phyloP scores from a whole-genome alignment of 2,797 vertebrate species.

The Semaprochilodus insignis region DNA sequence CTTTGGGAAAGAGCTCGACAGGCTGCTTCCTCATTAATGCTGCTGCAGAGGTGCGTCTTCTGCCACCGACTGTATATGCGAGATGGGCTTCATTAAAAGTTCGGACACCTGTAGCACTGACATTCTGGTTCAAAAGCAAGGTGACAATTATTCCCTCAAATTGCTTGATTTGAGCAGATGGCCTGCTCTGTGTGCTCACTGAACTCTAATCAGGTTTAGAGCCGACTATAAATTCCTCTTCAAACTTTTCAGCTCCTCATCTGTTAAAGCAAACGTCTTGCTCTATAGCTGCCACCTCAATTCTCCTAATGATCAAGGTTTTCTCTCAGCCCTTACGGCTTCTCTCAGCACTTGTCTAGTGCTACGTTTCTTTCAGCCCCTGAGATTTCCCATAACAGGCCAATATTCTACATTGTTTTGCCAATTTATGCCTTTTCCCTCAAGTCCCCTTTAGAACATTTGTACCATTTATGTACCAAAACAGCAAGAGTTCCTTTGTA shows the following conservation, averaged over 20 bases:
- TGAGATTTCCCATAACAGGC: neutral
- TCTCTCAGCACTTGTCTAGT: neutral
- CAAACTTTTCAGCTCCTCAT: slow-evolving; percentile 10
- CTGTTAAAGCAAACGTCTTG: slow-evolving; percentile 7
- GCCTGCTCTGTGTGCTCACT: slow-evolving; percentile 2
- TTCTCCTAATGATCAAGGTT: slow-evolving; percentile 6
- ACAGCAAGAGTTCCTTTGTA: neutral
- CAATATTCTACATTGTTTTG: neutral
- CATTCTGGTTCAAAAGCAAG: slow-evolving; percentile 8
- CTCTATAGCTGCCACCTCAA: neutral
- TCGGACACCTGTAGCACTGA: slow-evolving; percentile 2
- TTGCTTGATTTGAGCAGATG: neutral
- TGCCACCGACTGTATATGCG: neutral
- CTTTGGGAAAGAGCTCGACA: neutral
- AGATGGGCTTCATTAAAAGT: slow-evolving; percentile 36
- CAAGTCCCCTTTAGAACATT: neutral
- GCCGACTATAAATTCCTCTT: slow-evolving; percentile 8
- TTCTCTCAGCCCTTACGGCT: neutral
- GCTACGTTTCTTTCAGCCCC: neutral
- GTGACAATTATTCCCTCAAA: slow-evolving; percentile 15
- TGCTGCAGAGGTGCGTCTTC: neutral
- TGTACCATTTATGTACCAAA: neutral
- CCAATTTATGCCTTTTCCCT: neutral
- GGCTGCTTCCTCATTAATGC: neutral
- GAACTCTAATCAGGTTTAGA: slow-evolving; percentile 18